Evolutionary conservation across 2,113 vertebrate species (phyloP), one percentile per base, ranked within the genome.

Genomic region (Semnopithecus entellus): DNA sequence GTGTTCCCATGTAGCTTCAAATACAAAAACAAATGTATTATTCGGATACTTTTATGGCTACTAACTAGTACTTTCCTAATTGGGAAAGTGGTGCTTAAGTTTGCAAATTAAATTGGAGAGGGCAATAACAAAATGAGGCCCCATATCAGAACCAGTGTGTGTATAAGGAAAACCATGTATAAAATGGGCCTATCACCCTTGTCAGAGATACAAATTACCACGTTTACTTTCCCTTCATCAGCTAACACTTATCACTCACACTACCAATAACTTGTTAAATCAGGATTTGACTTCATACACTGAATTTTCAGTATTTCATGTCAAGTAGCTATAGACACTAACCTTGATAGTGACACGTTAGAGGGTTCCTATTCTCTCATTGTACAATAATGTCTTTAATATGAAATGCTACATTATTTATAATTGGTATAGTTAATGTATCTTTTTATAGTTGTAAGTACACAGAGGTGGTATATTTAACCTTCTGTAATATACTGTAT

Each of bases 361-460:
- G 96, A 96, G 91, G 95, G 87, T 98, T 94, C 98, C 96, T 98
- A 95, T 97, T 98, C 98, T 96, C 98, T 90, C 97, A 90, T 96
- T 99, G 98, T 98, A 98, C 98, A 98, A 97, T 98, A 98, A 98
- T 97, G 96, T 97, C 98, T 98, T 98, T 98, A 98, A 95, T 98
- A 98, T 98, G 97, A 99, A 98, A 98, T 97, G 97, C 98, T 98
- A 98, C 98, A 90, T 98, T 99, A 99, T 99, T 99, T 99, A 99
- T 99, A 98, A 99, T 97, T 98, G 98, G 98, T 98, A 97, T 98
- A 98, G 97, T 98, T 98, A 98, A 98, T 98, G 98, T 98, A 99
- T 99, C 99, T 99, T 99, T 99, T 99, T 98, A 98, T 99, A 99
- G 98, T 97, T 98, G 97, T 98, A 98, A 98, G 98, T 98, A 99